These are phyloP conservation scores for Brevipalpus yothersi DNA, from an alignment of 1,140 invertebrate species.

Conservation along the genomic window DNA sequence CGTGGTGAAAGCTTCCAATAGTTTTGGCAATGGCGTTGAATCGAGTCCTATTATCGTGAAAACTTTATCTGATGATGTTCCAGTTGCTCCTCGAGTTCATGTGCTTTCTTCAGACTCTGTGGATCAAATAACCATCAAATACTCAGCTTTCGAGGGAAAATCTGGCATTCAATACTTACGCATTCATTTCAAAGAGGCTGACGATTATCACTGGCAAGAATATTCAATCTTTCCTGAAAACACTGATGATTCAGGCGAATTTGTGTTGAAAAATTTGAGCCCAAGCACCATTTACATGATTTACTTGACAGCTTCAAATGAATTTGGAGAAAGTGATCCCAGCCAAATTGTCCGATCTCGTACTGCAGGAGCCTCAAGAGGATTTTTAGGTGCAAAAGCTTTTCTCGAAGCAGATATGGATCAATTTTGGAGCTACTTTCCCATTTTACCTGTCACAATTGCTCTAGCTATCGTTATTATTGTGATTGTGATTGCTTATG, in stretches of 20 bases:
- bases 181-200: constrained; percentile 10
- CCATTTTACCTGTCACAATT: background rate
- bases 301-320: constrained; percentile 13
- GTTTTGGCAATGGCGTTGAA: constrained; percentile 13
- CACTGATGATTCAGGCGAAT: background rate
- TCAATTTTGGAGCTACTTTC: background rate
- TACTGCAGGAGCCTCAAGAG: background rate
- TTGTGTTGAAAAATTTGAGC: background rate
- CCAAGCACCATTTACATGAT: constrained; percentile 9
- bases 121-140: background rate
- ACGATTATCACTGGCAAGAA: constrained; percentile 7
- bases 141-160: constrained; percentile 1
- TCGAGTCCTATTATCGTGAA: constrained; percentile 13
- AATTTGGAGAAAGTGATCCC: constrained; percentile 12
- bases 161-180: background rate
- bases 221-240: background rate
- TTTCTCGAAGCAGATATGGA: background rate
- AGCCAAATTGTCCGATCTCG: constrained; percentile 9
- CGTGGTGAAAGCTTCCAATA: constrained; percentile 14
- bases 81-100: constrained; percentile 6
- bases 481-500: background rate
- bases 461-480: background rate
- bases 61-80: constrained; percentile 14
- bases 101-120: background rate
- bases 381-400: background rate